These are phyloP conservation scores for Lichenostomus cassidix DNA, from an alignment of 2,113 vertebrate species.

Conservation along the genomic window DNA sequence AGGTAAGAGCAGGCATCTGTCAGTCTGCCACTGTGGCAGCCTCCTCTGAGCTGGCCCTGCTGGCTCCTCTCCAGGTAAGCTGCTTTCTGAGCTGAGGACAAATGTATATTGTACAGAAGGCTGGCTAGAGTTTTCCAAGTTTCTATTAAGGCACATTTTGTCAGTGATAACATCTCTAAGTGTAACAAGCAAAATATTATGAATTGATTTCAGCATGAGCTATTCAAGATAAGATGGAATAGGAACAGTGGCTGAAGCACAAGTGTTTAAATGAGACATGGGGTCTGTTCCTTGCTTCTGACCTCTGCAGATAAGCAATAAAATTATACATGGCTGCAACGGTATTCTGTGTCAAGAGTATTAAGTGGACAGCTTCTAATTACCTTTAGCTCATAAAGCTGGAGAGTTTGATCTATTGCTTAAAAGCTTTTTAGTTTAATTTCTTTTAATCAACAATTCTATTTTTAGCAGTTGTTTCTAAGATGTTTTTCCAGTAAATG, in stretches of 20 bases:
- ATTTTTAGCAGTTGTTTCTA: slow-evolving; percentile 47
- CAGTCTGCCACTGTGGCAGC: background rate
- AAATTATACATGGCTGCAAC: slow-evolving; percentile 43
- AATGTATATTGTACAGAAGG: slow-evolving; percentile 12
- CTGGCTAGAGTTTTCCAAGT: slow-evolving; percentile 24
- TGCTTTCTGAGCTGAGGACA: slow-evolving; percentile 25
- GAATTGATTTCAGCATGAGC: slow-evolving; percentile 53
- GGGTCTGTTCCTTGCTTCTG: slow-evolving; percentile 41
- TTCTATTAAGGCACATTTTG: slow-evolving; percentile 43
- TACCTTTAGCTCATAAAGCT: slow-evolving; percentile 45
- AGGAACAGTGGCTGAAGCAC: slow-evolving; percentile 19
- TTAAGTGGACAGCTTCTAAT: slow-evolving; percentile 64
- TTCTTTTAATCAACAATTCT: slow-evolving; percentile 55
- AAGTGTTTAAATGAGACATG: slow-evolving; percentile 42
- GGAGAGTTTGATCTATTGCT: slow-evolving; percentile 41
- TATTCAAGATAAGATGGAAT: slow-evolving; percentile 65
- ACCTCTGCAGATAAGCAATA: slow-evolving; percentile 59
- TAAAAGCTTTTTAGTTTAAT: slow-evolving; percentile 54
- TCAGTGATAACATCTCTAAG: slow-evolving; percentile 49
- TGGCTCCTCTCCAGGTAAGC: slow-evolving; percentile 54
- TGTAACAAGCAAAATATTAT: slow-evolving; percentile 65
- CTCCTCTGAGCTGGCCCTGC: background rate
- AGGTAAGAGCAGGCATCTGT: slow-evolving; percentile 29
- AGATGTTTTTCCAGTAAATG: slow-evolving; percentile 24
- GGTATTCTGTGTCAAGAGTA: slow-evolving; percentile 19